phyloP scores from a whole-genome alignment of 2,888 invertebrate species.

The Boloria euphrosyne region DNA sequence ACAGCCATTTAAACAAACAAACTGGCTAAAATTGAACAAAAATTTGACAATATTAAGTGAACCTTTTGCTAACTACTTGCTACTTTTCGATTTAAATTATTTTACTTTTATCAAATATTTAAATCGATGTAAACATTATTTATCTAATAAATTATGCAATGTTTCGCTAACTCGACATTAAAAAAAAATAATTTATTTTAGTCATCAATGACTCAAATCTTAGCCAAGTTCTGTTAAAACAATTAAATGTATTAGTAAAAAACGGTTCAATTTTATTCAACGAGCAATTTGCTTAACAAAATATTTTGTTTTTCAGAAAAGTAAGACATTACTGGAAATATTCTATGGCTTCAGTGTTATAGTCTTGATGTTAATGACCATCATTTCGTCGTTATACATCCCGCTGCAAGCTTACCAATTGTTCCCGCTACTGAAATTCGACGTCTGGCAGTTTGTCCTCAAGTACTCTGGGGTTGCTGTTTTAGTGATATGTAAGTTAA shows the following conservation, averaged over 20 bases:
- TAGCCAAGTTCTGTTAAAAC: too few species aligned
- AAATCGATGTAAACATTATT: too few species aligned
- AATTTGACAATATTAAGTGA: too few species aligned
- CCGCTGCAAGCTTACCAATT: slow-evolving; percentile 1
- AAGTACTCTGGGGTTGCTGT: background rate
- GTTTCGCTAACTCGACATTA: too few species aligned
- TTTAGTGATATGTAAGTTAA: background rate
- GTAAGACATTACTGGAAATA: slow-evolving; percentile 1
- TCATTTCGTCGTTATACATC: slow-evolving; percentile 1
- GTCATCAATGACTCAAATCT: too few species aligned
- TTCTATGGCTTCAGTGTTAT: slow-evolving; percentile 4
- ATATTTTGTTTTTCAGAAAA: slow-evolving; percentile 13
- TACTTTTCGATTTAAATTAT: too few species aligned
- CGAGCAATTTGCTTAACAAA: background rate
- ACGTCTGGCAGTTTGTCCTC: background rate
- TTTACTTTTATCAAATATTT: too few species aligned
- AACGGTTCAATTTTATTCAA: background rate
- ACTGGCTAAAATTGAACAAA: too few species aligned
- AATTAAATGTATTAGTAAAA: background rate
- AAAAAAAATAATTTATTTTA: too few species aligned
- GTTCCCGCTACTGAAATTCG: background rate
- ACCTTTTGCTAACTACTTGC: too few species aligned
- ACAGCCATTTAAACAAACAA: too few species aligned
- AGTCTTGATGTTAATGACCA: background rate
- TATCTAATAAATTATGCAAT: too few species aligned